Conservation (phyloP, 2,113 vertebrate genomes). For the Tamias sibiricus region DNA sequence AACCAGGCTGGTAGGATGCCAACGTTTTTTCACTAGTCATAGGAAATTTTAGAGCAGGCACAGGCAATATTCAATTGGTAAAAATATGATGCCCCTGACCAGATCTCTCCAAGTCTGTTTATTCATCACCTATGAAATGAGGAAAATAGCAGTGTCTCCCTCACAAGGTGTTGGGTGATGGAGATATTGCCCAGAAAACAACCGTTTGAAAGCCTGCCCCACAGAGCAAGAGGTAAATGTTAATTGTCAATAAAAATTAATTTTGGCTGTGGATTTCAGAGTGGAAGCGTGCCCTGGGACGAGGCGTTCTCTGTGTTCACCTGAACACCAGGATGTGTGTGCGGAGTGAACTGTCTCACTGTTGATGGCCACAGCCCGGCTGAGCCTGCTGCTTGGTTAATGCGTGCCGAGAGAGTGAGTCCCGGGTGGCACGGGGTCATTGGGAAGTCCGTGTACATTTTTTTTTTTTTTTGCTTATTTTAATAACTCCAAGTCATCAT, state of each 20-base stretch:
- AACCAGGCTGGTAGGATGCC: rapidly evolving
- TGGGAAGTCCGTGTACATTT: not conserved
- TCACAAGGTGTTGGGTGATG: not conserved
- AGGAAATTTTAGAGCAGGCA: not conserved
- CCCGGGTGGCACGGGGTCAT: not conserved
- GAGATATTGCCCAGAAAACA: rapidly evolving
- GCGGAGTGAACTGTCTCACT: rapidly evolving
- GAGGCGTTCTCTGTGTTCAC: not conserved
- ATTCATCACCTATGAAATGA: not conserved
- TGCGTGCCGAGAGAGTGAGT: not conserved
- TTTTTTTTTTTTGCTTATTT: not conserved
- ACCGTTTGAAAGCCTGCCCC: not conserved
- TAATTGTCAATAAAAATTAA: not conserved
- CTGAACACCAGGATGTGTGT: not conserved
- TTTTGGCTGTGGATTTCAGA: not conserved
- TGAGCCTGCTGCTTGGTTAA: not conserved
- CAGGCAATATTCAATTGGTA: not conserved
- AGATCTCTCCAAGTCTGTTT: not conserved
- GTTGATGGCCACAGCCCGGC: not conserved
- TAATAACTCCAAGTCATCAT: not conserved
- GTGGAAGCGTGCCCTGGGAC: not conserved
- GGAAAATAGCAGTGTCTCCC: not conserved
- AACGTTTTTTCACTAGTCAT: not conserved
- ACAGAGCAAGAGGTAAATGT: not conserved
- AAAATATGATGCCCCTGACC: not conserved